Evolutionary conservation across 2,113 vertebrate species (phyloP).

Genomic region (Grallaria varia): DNA sequence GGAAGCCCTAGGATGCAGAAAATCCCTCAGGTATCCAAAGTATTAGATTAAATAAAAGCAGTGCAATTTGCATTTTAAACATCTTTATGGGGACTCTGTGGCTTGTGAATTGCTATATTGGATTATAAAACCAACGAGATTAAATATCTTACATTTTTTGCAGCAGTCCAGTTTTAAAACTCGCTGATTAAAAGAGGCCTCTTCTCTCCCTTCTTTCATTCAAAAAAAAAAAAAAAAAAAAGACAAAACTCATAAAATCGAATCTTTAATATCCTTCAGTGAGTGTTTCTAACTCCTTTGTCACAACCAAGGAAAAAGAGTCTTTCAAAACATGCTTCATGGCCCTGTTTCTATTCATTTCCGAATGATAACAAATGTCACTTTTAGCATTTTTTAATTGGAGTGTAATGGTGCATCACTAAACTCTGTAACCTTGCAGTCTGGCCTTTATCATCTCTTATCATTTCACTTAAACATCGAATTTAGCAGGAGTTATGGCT

Average conservation of each 20-base stretch:
- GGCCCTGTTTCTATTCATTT: not conserved
- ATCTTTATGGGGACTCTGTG: not conserved
- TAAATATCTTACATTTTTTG: not conserved
- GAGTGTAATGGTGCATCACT: conserved; percentile 2
- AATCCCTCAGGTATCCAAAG: not conserved
- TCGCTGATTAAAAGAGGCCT: not conserved
- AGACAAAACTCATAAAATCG: not conserved
- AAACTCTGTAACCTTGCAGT: not conserved
- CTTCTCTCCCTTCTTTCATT: not conserved
- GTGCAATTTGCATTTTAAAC: conserved; percentile 42
- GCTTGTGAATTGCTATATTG: not conserved
- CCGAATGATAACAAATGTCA: not conserved
- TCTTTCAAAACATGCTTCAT: not conserved
- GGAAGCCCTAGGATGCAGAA: not conserved
- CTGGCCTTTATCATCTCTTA: conserved; percentile 9
- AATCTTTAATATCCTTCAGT: not conserved
- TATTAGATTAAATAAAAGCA: not conserved
- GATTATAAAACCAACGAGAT: not conserved
- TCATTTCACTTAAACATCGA: not conserved
- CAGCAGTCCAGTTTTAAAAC: not conserved
- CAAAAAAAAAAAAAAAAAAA: not conserved
- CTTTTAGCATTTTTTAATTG: conserved; percentile 41
- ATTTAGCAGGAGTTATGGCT: not conserved
- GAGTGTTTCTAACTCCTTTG: not conserved
- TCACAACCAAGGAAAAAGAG: not conserved